phyloP scores from a whole-genome alignment of 2,888 invertebrate species.

The Lasioglossum lativentre region DNA sequence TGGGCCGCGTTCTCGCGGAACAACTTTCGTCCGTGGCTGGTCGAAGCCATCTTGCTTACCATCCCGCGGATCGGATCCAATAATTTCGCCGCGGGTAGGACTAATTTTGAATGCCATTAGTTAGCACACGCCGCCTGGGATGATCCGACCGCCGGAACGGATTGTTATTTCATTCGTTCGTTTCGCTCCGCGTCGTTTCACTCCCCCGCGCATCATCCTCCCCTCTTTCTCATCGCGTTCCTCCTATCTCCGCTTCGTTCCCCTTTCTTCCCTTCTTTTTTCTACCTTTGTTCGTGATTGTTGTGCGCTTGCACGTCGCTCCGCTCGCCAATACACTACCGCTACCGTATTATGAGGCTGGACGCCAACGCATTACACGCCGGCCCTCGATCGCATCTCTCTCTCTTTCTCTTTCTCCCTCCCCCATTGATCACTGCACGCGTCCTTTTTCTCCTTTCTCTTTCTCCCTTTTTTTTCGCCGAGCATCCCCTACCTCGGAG shows the following conservation, averaged over 20 bases:
- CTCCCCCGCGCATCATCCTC: background rate
- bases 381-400: constrained; percentile 5
- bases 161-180: constrained; percentile 77
- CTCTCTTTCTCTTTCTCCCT: background rate
- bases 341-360: constrained; percentile 63
- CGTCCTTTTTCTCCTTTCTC: constrained; percentile 7
- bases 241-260: constrained; percentile 2
- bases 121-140: constrained; percentile 81
- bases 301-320: constrained; percentile 59
- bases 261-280: constrained; percentile 12
- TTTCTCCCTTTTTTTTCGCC: constrained; percentile 5
- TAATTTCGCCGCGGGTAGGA: constrained; percentile 81
- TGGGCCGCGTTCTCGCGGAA: constrained; percentile 56
- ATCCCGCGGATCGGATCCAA: constrained; percentile 71
- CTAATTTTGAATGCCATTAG: constrained; percentile 85
- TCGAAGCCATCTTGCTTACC: constrained; percentile 22
- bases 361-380: constrained; percentile 65
- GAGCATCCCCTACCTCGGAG: constrained; percentile 44
- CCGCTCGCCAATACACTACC: constrained; percentile 39
- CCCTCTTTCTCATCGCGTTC: background rate
- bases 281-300: constrained; percentile 61
- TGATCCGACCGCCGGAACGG: constrained; percentile 69
- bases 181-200: constrained; percentile 36
- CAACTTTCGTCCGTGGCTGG: constrained; percentile 71
- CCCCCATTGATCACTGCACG: background rate